These are phyloP conservation scores for Mesoclemmys tuberculata DNA, from an alignment of 2,113 vertebrate species.

Conservation along the genomic window DNA sequence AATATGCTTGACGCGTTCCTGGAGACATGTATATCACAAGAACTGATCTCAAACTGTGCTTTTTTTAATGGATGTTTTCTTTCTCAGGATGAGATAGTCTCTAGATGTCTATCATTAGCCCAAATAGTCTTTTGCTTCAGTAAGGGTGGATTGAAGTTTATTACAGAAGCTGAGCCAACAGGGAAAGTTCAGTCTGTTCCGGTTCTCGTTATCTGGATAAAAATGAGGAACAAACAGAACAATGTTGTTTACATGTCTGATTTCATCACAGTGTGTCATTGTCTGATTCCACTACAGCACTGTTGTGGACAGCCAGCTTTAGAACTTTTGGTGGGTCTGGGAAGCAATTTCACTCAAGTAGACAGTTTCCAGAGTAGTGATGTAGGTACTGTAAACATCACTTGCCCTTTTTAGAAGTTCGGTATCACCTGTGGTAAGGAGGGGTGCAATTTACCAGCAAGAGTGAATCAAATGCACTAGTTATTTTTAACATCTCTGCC, in stretches of 20 bases:
- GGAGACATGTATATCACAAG: neutral
- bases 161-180: slow-evolving; percentile 30
- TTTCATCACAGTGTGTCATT: fast-evolving
- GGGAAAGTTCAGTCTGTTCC: slow-evolving; percentile 19
- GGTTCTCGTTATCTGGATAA: slow-evolving; percentile 51
- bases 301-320: neutral
- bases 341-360: neutral
- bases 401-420: fast-evolving
- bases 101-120: neutral
- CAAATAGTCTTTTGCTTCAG: slow-evolving; percentile 32
- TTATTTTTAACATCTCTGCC: neutral
- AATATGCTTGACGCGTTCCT: fast-evolving
- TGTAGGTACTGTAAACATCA: fast-evolving
- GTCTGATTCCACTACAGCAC: too few relatives aligned
- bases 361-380: neutral
- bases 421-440: fast-evolving
- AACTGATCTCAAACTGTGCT: neutral
- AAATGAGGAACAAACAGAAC: neutral
- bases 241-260: fast-evolving
- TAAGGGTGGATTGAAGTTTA: slow-evolving; percentile 39
- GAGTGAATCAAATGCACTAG: neutral
- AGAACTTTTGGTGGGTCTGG: neutral
- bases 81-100: neutral
- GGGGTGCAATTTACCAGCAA: fast-evolving
- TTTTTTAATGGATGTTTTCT: neutral